A percentile compares a stretch with the other conserved stretches of the same genome.
Conservation (phyloP, 2,888 invertebrate genomes). For the Hydrotaea cyrtoneurina region DNA sequence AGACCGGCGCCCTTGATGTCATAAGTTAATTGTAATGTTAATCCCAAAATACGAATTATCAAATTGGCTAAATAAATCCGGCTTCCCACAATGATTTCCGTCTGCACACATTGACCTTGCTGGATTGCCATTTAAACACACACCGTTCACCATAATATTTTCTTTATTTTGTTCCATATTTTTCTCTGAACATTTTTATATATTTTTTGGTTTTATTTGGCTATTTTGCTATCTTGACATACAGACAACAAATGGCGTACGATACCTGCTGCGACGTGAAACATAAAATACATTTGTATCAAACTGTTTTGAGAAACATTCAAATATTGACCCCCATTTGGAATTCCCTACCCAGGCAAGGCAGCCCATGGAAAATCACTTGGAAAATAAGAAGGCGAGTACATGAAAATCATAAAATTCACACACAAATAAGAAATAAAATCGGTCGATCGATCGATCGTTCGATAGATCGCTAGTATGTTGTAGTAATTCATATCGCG, state of each 20-base stretch:
- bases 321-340: slow-evolving; percentile 20
- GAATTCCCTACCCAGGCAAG: neutral
- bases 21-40: neutral
- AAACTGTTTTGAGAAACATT: slow-evolving; percentile 18
- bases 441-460: neutral
- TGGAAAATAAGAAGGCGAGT: neutral
- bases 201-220: neutral
- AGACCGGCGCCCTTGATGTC: neutral
- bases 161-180: neutral
- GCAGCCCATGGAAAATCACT: neutral
- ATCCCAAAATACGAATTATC: too few species aligned
- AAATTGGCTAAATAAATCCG: too few species aligned
- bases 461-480: neutral
- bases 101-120: too few species aligned
- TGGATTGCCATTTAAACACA: too few species aligned
- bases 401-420: slow-evolving; percentile 29
- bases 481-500: slow-evolving; percentile 29
- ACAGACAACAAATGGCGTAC: neutral
- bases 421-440: slow-evolving; percentile 20
- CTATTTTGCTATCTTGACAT: neutral
- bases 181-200: too few species aligned
- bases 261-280: slow-evolving; percentile 17
- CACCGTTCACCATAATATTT: neutral
- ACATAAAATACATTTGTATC: slow-evolving; percentile 17
- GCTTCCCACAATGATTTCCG: too few species aligned